These are phyloP conservation scores for Campoletis raptor DNA, from an alignment of 2,888 invertebrate genomes.

Conservation along the genomic window DNA sequence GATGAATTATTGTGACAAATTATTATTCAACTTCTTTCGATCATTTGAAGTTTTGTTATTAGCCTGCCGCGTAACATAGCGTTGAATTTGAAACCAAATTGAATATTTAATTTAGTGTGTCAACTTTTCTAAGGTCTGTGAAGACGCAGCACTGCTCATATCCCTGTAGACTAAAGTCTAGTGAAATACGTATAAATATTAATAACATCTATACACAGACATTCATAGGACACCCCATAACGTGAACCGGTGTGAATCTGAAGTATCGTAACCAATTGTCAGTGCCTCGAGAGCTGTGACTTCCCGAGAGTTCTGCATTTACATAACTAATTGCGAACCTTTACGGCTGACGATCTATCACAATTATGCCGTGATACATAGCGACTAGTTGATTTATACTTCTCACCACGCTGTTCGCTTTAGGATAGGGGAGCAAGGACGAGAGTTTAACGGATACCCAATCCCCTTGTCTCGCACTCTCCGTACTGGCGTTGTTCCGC, in stretches of 20 bases:
- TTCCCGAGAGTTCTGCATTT: constrained; percentile 60
- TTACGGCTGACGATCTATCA: constrained; percentile 68
- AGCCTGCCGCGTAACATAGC: neutral
- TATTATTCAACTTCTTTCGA: too few relatives aligned
- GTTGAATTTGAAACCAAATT: neutral
- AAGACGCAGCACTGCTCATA: neutral
- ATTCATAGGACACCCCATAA: constrained; percentile 18
- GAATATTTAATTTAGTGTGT: neutral
- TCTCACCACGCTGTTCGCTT: constrained; percentile 56
- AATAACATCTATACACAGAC: neutral
- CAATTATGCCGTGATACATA: constrained; percentile 67
- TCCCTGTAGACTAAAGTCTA: neutral
- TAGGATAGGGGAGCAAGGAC: constrained; percentile 14
- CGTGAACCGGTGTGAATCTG: constrained; percentile 39
- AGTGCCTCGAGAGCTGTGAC: constrained; percentile 56
- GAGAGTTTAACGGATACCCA: constrained; percentile 60
- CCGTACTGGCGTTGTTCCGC: constrained; percentile 42
- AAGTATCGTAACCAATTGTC: constrained; percentile 61
- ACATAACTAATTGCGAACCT: constrained; percentile 69
- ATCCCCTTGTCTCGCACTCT: constrained; percentile 40
- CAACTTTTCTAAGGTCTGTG: neutral
- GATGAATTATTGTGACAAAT: too few relatives aligned
- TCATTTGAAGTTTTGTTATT: neutral
- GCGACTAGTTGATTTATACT: constrained; percentile 67
- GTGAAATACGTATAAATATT: neutral